These are phyloP conservation scores for Eublepharis macularius DNA, from an alignment of 2,113 vertebrate genomes.

Conservation along the genomic window DNA sequence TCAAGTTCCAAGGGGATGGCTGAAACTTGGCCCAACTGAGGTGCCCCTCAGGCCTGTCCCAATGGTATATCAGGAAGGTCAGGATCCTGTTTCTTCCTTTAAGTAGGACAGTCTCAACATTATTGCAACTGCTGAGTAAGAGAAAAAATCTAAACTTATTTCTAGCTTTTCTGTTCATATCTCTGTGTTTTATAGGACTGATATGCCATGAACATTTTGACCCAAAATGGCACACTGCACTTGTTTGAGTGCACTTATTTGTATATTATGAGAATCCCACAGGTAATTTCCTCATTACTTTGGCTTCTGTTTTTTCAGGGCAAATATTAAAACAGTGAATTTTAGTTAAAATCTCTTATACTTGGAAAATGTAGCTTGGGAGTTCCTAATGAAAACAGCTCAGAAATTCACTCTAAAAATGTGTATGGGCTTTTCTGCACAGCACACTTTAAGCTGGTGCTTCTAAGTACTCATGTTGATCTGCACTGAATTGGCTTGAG, in stretches of 20 bases:
- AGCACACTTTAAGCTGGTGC: too few relatives aligned
- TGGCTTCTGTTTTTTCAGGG: neutral
- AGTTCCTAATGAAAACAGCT: neutral
- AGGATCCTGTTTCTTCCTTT: too few relatives aligned
- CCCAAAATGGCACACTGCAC: neutral
- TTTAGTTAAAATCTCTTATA: neutral
- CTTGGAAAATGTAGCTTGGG: neutral
- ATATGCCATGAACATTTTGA: slow-evolving; percentile 4
- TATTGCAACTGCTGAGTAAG: neutral
- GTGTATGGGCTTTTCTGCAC: neutral
- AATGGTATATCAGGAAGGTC: too few relatives aligned
- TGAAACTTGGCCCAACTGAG: too few relatives aligned
- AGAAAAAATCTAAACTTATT: neutral
- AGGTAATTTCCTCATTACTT: neutral
- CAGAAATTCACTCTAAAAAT: neutral
- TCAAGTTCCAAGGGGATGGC: too few relatives aligned
- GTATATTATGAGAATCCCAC: neutral
- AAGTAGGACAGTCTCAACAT: too few relatives aligned
- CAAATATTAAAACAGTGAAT: neutral
- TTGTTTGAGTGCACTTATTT: neutral
- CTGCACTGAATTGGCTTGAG: too few relatives aligned
- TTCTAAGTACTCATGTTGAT: too few relatives aligned
- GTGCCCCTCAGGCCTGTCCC: too few relatives aligned
- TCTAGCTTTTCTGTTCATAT: neutral
- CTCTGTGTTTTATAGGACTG: neutral